phyloP scores from a whole-genome alignment of 2,888 invertebrate species.

The Eristalis arbustorum region DNA sequence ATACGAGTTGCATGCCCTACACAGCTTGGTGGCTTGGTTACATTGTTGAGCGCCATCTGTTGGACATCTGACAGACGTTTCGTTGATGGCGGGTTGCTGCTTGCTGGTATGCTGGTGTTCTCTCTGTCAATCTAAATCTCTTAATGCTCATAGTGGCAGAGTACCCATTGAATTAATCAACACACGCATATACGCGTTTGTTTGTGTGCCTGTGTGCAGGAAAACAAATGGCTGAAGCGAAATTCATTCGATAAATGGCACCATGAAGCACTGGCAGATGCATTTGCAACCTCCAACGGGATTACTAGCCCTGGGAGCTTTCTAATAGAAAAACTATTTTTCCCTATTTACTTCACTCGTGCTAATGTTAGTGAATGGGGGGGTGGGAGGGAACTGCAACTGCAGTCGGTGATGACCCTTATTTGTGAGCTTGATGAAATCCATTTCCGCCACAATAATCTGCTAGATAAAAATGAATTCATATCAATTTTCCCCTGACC shows the following conservation, averaged over 20 bases:
- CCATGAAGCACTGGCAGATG: slow-evolving; percentile 40
- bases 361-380: background rate
- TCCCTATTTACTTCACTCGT: slow-evolving; percentile 29
- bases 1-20: slow-evolving; percentile 30
- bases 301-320: slow-evolving; percentile 62
- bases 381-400: background rate
- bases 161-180: background rate
- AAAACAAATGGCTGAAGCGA: slow-evolving; percentile 37
- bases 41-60: slow-evolving; percentile 50
- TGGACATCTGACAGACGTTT: background rate
- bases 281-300: slow-evolving; percentile 38
- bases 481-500: slow-evolving; percentile 49
- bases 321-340: slow-evolving; percentile 50
- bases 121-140: slow-evolving; percentile 23
- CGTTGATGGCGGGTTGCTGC: background rate
- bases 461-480: slow-evolving; percentile 54
- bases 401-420: slow-evolving; percentile 38
- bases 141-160: slow-evolving; percentile 20
- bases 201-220: background rate
- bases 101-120: background rate
- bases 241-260: slow-evolving; percentile 42
- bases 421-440: slow-evolving; percentile 61
- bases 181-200: background rate
- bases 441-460: slow-evolving; percentile 65
- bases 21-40: background rate